These are phyloP conservation scores for Laspeyria flexula DNA, from an alignment of 2,888 invertebrate species.

Conservation along the genomic window DNA sequence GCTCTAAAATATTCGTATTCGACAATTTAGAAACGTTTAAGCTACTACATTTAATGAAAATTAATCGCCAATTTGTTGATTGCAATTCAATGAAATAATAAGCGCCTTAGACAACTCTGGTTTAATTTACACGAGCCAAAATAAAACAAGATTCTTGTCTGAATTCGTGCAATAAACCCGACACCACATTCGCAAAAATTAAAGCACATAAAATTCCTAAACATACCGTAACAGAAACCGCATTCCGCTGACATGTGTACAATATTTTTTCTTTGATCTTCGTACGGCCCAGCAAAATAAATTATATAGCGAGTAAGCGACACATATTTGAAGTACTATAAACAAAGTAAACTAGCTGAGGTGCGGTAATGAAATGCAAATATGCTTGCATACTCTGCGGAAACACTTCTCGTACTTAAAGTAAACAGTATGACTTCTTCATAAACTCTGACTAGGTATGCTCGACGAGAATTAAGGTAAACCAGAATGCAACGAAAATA, in stretches of 20 bases:
- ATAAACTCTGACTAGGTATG: conserved; percentile 21
- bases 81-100: conserved; percentile 7
- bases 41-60: conserved; percentile 8
- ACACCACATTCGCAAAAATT: conserved; percentile 17
- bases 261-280: conserved; percentile 30
- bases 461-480: not conserved
- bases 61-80: conserved; percentile 5
- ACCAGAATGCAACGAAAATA: not conserved
- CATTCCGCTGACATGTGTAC: conserved; percentile 12
- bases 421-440: conserved; percentile 62
- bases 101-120: not conserved
- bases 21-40: conserved; percentile 3
- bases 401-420: conserved; percentile 56
- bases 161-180: conserved; percentile 18
- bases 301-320: conserved; percentile 37
- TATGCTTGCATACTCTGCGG: conserved; percentile 59
- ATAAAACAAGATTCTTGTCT: conserved; percentile 9
- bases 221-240: conserved; percentile 19
- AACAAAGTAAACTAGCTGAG: conserved; percentile 48
- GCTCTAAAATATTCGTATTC: not conserved
- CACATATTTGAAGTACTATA: conserved; percentile 37
- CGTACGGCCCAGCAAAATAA: conserved; percentile 32
- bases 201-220: conserved; percentile 25
- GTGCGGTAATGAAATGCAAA: conserved; percentile 73
- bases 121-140: not conserved